Evolutionary conservation across 2,888 invertebrate genomes (phyloP), one percentile per base, ranked within the genome.

Genomic region (Branchellion lobata): DNA sequence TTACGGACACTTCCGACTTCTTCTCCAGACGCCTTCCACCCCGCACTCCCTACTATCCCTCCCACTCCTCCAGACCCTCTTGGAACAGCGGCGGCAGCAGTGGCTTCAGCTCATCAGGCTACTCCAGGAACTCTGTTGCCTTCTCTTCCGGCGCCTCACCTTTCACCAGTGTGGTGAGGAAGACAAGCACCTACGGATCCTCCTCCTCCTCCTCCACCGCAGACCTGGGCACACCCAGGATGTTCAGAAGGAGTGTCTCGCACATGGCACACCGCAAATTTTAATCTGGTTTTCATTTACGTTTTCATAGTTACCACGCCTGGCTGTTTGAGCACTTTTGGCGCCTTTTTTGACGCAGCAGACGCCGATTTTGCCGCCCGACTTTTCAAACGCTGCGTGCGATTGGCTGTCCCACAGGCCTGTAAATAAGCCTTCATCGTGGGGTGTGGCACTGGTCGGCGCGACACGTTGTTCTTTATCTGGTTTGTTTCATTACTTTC

Each of bases 91-190:
- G 24, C 2, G n/a, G n/a, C n/a, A 29, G 40, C 51, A 34, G 34
- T 1, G 31, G 61, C 57, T 33, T 29, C 73, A 73, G 73, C 40
- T n/a, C 69, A 5, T 2, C 8, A 5, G 73, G 73, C 36, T 40
- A 27, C 34, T 18, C 27, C 73, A 47, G 73, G 18, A 65, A n/a
- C 24, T n/a, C 77, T 11, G 33, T 77, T 21, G 40, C 53, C 65
- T 65, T 77, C 34, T 77, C 77, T 1, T 33, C 61, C 65, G 77
- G 77, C 5, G 3, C 36, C 0, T 77, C 77, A n/a, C 77, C 77
- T 3, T 77, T 57, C 77, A 77, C 61, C 5, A 77, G 33, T n/a
- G 77, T 77, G n/a, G 34, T 65, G 14, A 57, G 77, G 40, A 77
- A 77, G 34, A 53, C 40, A 8, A 51, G 31, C 27, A 53, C 53